Evolutionary conservation across 2,113 vertebrate species (phyloP).

Genomic region (Aplodontia rufa): DNA sequence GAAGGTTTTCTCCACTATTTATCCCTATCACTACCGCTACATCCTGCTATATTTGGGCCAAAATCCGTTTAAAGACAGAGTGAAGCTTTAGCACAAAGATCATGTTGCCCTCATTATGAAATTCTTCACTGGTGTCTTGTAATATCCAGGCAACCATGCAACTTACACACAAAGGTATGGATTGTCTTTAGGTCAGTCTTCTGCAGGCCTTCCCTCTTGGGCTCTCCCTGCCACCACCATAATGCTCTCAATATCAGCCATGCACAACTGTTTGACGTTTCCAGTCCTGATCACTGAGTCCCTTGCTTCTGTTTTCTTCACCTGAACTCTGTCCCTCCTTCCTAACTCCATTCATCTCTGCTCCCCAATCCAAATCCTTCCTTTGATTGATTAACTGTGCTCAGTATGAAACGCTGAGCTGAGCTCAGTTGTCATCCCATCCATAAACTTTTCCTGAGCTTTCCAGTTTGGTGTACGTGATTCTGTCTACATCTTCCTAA

Average conservation of each 20-base stretch:
- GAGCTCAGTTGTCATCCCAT: neutral
- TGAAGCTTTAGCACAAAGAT: neutral
- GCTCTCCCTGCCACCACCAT: rapidly evolving
- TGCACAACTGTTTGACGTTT: rapidly evolving
- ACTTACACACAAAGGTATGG: neutral
- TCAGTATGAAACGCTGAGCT: neutral
- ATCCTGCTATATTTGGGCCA: neutral
- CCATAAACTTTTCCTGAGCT: neutral
- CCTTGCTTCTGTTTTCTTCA: neutral
- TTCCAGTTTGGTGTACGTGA: neutral
- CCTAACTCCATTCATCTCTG: neutral
- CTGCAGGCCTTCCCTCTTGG: neutral
- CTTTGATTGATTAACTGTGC: neutral
- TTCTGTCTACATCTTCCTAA: too few species aligned
- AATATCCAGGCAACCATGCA: neutral
- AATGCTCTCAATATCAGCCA: neutral
- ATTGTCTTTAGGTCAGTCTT: neutral
- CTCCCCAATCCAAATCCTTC: neutral
- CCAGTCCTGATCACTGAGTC: neutral
- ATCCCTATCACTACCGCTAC: neutral
- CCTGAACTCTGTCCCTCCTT: neutral
- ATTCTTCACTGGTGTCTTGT: neutral
- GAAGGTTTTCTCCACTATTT: neutral
- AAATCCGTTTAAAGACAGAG: neutral
- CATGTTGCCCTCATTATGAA: neutral